Evolutionary conservation across 2,888 invertebrate genomes (phyloP), one percentile per base, ranked within the genome.

Genomic region (Leucozona laternaria): DNA sequence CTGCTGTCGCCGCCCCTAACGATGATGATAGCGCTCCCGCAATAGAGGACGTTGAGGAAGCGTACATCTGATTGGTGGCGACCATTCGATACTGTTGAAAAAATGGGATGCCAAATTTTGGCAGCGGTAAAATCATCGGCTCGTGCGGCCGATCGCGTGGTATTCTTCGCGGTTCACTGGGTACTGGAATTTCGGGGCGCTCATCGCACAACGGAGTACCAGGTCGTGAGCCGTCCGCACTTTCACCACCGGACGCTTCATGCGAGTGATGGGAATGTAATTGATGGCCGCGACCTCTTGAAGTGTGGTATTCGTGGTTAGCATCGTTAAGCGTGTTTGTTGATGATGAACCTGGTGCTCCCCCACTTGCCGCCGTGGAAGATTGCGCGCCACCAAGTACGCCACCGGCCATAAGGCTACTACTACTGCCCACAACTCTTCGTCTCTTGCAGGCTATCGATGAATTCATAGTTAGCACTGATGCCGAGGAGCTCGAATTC

Each of bases 121-220:
- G 98, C 89, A 98, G 93, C 25, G 98, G 98, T 90, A 98, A 93
- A 90, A 96, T 96, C 92, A 98, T 94, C 40, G 97, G 96, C 15
- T 95, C 94, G 22, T 94, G 94, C 91, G 94, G 93, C 88, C 94
- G 94, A 89, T 93, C 95, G 94, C 89, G 94, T 5, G 95, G 95
- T 90, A 95, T 93, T 62, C 96, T 94, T 80, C 97, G 94, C 22
- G 97, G 97, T 91, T 97, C 97, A 82, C 94, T 94, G 11, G 96
- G 96, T 83, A 94, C 84, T 72, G 84, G 84, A 87, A 95, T 94
- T 90, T 97, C 97, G 2, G 96, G 96, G 64, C 95, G 93, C 91
- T 97, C 97, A 92, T 97, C 97, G 89, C 96, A 96, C 75, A 97
- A 93, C 2, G 97, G 97, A 15, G 97, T 97, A 62, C 97, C 97